These are phyloP conservation scores for Alexandromys fortis DNA, from an alignment of 2,113 vertebrate genomes.

Conservation along the genomic window DNA sequence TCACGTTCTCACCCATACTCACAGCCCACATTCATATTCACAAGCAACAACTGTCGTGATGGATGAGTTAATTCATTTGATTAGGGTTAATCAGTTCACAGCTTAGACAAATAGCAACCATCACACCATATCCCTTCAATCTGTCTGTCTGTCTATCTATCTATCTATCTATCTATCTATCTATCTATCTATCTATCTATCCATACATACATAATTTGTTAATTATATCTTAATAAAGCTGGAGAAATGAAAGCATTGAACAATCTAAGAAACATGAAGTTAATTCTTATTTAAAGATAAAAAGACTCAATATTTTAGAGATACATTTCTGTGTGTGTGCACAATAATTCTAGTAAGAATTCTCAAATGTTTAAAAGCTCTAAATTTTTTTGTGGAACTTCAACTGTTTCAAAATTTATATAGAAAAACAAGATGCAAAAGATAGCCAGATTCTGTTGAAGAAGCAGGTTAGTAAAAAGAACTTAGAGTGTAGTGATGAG, in stretches of 20 bases:
- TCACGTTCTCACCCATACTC: not conserved
- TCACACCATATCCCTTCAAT: not conserved
- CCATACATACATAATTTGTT: not conserved
- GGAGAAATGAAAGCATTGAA: not conserved
- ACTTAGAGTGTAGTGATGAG: not conserved
- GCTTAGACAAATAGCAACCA: not conserved
- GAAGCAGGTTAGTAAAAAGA: slow-evolving; percentile 35
- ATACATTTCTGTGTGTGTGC: not conserved
- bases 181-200: not conserved
- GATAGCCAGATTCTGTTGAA: not conserved
- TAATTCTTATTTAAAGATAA: not conserved
- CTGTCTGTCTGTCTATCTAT: not conserved
- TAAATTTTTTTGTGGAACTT: not conserved
- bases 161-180: no score
- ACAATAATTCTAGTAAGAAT: not conserved
- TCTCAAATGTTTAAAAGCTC: not conserved
- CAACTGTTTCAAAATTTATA: slow-evolving; percentile 35
- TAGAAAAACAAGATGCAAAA: slow-evolving; percentile 23
- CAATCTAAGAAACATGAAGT: not conserved
- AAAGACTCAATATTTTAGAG: slow-evolving; percentile 26
- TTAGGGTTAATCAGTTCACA: not conserved
- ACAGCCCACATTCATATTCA: not conserved
- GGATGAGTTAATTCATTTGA: not conserved
- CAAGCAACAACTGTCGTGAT: not conserved
- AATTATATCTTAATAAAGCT: not conserved